Conservation (phyloP, 1,140 invertebrate genomes). For the Diorhabda elongata region DNA sequence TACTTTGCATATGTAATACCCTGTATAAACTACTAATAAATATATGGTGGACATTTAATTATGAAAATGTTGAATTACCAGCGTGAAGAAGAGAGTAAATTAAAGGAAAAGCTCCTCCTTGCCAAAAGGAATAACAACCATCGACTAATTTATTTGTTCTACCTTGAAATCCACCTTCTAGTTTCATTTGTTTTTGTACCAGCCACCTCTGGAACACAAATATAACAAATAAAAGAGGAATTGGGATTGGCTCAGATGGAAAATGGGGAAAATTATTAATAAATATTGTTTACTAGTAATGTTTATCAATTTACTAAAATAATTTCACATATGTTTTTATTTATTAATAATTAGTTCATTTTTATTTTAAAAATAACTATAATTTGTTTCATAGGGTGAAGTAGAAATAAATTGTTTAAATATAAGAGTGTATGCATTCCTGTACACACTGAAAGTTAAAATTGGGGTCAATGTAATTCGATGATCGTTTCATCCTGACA, state of each 20-base stretch:
- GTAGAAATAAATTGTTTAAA: too few species aligned
- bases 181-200: constrained; percentile 82
- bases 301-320: not conserved
- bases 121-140: constrained; percentile 99
- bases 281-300: not conserved
- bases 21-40: not conserved
- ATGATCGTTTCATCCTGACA: too few species aligned
- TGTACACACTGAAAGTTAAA: too few species aligned
- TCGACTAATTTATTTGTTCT: constrained; percentile 98
- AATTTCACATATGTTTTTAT: not conserved
- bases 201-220: constrained; percentile 66
- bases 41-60: too few species aligned
- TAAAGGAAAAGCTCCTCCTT: constrained; percentile 84
- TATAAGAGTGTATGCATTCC: too few species aligned
- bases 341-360: too few species aligned
- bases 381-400: too few species aligned
- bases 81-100: constrained; percentile 35
- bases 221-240: too few species aligned
- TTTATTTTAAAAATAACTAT: too few species aligned
- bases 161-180: constrained; percentile 92
- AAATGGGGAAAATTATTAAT: not conserved
- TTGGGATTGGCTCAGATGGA: not conserved
- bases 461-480: too few species aligned
- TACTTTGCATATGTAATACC: too few species aligned
- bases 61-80: constrained; percentile 17